Conservation (phyloP, 1,140 invertebrate species). For the Diplogasteroides magnus region DNA sequence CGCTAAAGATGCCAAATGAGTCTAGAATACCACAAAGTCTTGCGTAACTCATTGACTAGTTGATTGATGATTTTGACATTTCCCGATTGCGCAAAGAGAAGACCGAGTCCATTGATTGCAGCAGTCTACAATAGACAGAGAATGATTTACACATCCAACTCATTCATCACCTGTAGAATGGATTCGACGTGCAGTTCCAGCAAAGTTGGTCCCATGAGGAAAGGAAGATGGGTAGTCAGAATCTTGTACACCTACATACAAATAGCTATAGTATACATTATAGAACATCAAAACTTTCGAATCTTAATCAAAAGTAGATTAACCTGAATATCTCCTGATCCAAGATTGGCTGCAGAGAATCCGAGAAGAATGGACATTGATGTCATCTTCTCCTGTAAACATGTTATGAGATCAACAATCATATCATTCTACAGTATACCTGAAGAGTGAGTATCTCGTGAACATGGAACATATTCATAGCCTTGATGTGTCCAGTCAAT, state of each 20-base stretch:
- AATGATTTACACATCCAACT: neutral
- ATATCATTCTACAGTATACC: neutral
- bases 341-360: neutral
- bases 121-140: conserved; percentile 11
- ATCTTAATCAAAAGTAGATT: neutral
- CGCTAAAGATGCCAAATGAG: no score
- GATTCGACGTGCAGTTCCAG: neutral
- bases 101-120: conserved; percentile 17
- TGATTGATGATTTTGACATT: conserved; percentile 14
- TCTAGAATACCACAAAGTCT: neutral
- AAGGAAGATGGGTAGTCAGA: conserved; percentile 7
- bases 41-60: conserved; percentile 21
- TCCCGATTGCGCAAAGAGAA: conserved; percentile 18
- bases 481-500: neutral
- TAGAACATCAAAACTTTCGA: neutral
- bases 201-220: conserved; percentile 9
- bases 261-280: no score
- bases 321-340: conserved; percentile 2
- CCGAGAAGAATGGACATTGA: conserved; percentile 15
- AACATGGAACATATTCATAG: neutral
- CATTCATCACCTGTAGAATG: conserved; percentile 4
- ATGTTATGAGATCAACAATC: neutral
- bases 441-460: neutral
- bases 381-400: neutral
- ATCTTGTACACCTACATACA: conserved; percentile 14